Evolutionary conservation across 1,140 invertebrate genomes (phyloP).

Genomic region (Ephestia elutella): DNA sequence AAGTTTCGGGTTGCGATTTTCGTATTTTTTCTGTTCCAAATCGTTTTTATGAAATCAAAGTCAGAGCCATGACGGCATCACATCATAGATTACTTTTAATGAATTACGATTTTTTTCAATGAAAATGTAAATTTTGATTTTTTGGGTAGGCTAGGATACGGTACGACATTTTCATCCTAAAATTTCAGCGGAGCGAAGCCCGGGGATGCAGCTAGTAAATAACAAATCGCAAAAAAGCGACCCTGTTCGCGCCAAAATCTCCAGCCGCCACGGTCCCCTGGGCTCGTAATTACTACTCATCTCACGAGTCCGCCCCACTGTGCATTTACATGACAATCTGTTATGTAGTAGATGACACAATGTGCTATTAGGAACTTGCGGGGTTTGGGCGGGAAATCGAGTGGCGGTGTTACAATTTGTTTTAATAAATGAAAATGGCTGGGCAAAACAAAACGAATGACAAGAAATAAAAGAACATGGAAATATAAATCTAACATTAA

Average conservation of each 20-base stretch:
- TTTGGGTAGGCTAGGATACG: too few relatives aligned
- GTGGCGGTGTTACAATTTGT: background rate
- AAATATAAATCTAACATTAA: too few relatives aligned
- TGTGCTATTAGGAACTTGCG: conserved; percentile 18
- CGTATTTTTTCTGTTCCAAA: too few relatives aligned
- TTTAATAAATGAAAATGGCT: background rate
- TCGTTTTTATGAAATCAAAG: too few relatives aligned
- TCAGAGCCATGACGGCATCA: too few relatives aligned
- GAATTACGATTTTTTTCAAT: too few relatives aligned
- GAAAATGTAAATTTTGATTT: too few relatives aligned
- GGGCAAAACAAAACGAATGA: background rate
- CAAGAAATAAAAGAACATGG: background rate
- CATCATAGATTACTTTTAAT: too few relatives aligned
- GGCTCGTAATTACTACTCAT: conserved; percentile 43
- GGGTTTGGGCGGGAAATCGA: background rate
- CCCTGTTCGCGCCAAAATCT: background rate
- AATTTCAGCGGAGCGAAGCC: too few relatives aligned
- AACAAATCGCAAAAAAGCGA: background rate
- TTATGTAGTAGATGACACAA: conserved; percentile 27
- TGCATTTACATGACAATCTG: conserved; percentile 51
- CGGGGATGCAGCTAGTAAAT: background rate
- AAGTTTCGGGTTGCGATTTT: conserved; percentile 6
- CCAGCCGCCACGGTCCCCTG: background rate
- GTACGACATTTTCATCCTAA: too few relatives aligned
- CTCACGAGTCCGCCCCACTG: conserved; percentile 27